Conservation (phyloP, 2,797 vertebrate species). For the Poeciliopsis gracilis region DNA sequence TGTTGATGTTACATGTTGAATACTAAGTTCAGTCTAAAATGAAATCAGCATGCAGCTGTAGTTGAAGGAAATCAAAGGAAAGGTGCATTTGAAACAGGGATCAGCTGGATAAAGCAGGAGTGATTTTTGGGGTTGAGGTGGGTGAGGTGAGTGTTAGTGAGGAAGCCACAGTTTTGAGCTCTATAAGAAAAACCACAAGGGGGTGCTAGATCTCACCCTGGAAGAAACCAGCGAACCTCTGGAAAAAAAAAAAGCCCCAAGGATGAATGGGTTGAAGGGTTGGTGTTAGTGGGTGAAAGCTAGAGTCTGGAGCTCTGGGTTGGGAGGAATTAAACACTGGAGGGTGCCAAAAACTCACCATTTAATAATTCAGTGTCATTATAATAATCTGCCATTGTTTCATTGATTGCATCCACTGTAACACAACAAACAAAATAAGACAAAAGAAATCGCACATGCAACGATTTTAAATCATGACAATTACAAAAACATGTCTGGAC, state of each 20-base stretch:
- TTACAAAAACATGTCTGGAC: slow-evolving; percentile 13
- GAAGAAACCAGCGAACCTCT: slow-evolving; percentile 86
- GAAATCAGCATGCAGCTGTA: slow-evolving; percentile 38
- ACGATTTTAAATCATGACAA: slow-evolving; percentile 61
- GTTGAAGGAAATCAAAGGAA: slow-evolving; percentile 19
- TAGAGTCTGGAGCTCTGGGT: slow-evolving; percentile 50
- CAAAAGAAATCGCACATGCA: slow-evolving; percentile 74
- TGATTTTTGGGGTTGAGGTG: slow-evolving; percentile 45
- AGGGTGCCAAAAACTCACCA: slow-evolving; percentile 95
- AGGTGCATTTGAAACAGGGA: slow-evolving; percentile 10
- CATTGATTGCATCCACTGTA: slow-evolving; percentile 99
- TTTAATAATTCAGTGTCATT: slow-evolving; percentile 99
- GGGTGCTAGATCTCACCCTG: slow-evolving; percentile 90
- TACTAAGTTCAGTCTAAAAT: slow-evolving; percentile 5
- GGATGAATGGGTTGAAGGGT: slow-evolving; percentile 62
- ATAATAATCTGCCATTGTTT: slow-evolving; percentile 98
- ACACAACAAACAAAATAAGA: slow-evolving; percentile 83
- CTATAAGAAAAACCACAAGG: slow-evolving; percentile 80
- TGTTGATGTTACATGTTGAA: background rate
- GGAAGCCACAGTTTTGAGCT: slow-evolving; percentile 54
- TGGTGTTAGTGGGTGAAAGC: slow-evolving; percentile 80
- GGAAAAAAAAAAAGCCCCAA: slow-evolving; percentile 72
- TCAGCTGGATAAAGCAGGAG: slow-evolving; percentile 46
- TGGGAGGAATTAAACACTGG: slow-evolving; percentile 78
- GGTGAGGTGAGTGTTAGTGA: slow-evolving; percentile 79